Evolutionary conservation across 2,888 invertebrate species (phyloP), one percentile per base, ranked within the genome.

Genomic region (Stenichneumon culpator): DNA sequence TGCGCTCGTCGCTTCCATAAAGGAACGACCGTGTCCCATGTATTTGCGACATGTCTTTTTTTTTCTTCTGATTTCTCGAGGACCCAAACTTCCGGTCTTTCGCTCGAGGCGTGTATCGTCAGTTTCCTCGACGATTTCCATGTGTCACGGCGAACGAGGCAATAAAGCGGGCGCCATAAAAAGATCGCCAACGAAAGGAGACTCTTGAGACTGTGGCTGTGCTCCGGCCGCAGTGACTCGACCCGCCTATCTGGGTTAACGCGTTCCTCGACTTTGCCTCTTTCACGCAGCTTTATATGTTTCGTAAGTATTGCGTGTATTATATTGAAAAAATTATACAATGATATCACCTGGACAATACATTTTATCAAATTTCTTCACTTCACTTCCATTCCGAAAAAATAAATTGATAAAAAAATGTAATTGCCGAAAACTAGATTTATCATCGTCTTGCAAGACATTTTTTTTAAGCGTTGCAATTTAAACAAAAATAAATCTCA

Each of bases 121-220:
- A 79, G 67, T 79, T 70, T 79, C 70, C 36, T 68, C 19, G 22
- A 36, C 50, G 36, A 87, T 87, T 86, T 87, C 73, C 86, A 86
- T 74, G 87, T 89, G 87, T 89, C 89, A 89, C 84, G 89, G 89
- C 73, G 85, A 89, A 86, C 88, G 84, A 86, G 88, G 80, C 80
- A 84, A 84, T 84, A 80, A 80, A 83, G 79, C 74, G 63, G 63
- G 83, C 3, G 28, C 75, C 87, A 88, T 87, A 87, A 88, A 79
- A 54, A 74, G 65, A 82, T 52, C 39, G 78, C 79, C 70, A 47
- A 60, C 67, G 25, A n/a, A 11, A 69, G 78, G n/a, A 80, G n/a
- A 47, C 67, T 67, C 69, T 74, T n/a, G 63, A n/a, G 69, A 32
- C 28, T 70, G 63, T 63, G n/a, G 79, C 57, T 32, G 69, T 79